Evolutionary conservation across 2,797 vertebrate genomes (phyloP), one percentile per base, ranked within the genome.

Genomic region (Manis crassicaudata): DNA sequence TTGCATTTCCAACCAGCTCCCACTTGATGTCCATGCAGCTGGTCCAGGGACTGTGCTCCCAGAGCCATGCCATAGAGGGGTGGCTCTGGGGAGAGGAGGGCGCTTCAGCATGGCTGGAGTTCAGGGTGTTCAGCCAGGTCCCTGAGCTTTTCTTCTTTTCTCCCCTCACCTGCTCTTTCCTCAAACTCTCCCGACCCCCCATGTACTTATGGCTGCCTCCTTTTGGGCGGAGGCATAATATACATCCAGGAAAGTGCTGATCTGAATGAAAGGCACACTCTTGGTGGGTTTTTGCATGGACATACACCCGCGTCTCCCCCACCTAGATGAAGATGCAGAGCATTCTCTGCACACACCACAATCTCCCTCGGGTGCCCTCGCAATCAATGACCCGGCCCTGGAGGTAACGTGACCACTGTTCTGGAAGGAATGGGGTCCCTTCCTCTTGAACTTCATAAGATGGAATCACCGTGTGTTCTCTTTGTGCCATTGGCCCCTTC

Each of bases 11-110:
- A 40, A 10, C 37, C 17, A 29, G 21, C 35, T 68, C 43, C 75
- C 52, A 29, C n/a, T 52, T 12, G 29, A 73, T 0, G 5, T 29
- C 54, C 76, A 3, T 3, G 50, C 29, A 40, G 6, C 46, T 40
- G 27, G 10, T 37, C 37, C 11, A 6, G 1, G 9, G 2, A 3
- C n/a, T n/a, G 2, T 17, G 3, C 46, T 18, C 20, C 16, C 12
- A 52, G 73, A 72, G 43, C 68, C 40, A 2, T 1, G 0, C 13
- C 16, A 0, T 1, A 52, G 81, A 35, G 40, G 46, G 3, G 68
- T 4, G 65, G 46, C 72, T 73, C 60, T 43, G 6, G 29, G 21
- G 18, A 11, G 9, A 9, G 21, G 37, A 32, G 9, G 12, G 21
- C 52, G 21, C 35, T 3, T 60, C 12, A 16, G 8, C 27, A 0